Percentiles rank a stretch among this genome's conserved stretches.
phyloP scores from a whole-genome alignment of 2,113 vertebrate species.

The Orthonyx spaldingii region DNA sequence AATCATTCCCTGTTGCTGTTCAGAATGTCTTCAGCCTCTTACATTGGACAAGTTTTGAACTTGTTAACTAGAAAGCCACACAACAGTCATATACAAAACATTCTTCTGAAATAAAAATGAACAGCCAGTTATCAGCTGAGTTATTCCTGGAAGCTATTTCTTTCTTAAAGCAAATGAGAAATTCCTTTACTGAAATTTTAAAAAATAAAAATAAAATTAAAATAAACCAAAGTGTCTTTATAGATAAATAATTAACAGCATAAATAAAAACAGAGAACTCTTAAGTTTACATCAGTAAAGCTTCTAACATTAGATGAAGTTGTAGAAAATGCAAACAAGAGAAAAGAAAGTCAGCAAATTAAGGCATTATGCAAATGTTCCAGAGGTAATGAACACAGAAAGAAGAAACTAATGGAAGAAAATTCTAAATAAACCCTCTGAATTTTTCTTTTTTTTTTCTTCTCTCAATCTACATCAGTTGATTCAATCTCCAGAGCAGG shows the following conservation, averaged over 20 bases:
- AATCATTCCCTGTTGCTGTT: background rate
- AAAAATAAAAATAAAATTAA: background rate
- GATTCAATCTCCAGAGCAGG: background rate
- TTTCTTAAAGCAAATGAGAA: background rate
- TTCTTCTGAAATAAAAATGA: background rate
- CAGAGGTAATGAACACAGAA: background rate
- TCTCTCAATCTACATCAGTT: background rate
- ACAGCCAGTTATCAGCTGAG: background rate
- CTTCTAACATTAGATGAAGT: background rate
- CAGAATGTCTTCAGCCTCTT: background rate
- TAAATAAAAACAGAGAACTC: background rate
- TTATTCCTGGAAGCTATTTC: background rate
- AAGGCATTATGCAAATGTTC: background rate
- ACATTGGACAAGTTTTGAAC: fast-evolving
- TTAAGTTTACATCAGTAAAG: background rate
- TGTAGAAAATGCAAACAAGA: background rate
- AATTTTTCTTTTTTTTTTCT: background rate
- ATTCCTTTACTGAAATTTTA: background rate
- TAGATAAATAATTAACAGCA: background rate
- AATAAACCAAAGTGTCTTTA: background rate
- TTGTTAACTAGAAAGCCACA: background rate
- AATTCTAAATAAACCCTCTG: background rate
- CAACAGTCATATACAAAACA: background rate
- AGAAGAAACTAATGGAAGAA: background rate
- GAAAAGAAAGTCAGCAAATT: background rate